Conservation (phyloP, 2,113 vertebrate genomes). For the Rhynchopsitta pachyrhyncha region DNA sequence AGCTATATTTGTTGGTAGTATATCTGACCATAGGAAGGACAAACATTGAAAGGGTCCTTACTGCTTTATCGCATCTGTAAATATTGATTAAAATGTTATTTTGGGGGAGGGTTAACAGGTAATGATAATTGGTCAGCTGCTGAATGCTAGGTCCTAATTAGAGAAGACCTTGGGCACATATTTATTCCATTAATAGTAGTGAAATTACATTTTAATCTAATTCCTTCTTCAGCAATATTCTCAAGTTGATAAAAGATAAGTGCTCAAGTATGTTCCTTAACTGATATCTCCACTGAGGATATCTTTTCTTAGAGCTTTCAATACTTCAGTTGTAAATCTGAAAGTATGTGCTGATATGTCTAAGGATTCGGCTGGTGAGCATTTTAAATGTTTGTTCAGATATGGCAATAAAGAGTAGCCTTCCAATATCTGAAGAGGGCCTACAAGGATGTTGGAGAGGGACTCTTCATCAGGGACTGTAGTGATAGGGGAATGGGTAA, state of each 20-base stretch:
- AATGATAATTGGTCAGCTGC: neutral
- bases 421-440: neutral
- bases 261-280: neutral
- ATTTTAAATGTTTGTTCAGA: neutral
- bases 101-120: neutral
- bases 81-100: neutral
- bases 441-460: neutral
- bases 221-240: neutral
- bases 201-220: neutral
- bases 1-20: rapidly evolving
- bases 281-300: neutral
- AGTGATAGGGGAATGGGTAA: neutral
- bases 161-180: neutral
- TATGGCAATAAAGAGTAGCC: neutral
- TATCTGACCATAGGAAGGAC: neutral
- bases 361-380: neutral
- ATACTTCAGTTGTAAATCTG: neutral
- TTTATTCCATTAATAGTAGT: neutral
- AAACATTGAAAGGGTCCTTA: neutral
- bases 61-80: neutral
- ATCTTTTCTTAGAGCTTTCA: neutral
- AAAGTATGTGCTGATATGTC: neutral
- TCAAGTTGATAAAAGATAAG: neutral
- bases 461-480: neutral
- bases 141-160: neutral